Conservation (phyloP, 2,113 vertebrate genomes). For the Ammodramus savannarum region DNA sequence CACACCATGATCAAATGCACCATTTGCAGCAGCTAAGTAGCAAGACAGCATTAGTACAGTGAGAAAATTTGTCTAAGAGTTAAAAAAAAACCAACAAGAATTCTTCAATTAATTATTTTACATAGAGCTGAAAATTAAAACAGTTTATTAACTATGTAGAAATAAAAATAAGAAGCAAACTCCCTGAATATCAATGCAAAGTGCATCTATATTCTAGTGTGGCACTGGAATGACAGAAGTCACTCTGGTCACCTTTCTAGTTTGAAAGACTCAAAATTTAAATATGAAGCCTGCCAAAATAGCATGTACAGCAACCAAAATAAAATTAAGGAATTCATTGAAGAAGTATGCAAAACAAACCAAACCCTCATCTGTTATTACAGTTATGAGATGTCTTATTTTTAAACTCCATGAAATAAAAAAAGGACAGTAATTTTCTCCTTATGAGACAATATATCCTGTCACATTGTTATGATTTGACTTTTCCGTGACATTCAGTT, state of each 20-base stretch:
- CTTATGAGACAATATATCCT: neutral
- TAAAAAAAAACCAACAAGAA: neutral
- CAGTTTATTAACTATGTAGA: neutral
- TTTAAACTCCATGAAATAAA: neutral
- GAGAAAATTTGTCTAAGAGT: neutral
- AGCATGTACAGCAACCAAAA: neutral
- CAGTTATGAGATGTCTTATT: neutral
- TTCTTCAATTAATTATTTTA: neutral
- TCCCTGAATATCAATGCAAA: neutral
- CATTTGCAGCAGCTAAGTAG: neutral
- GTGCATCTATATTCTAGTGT: neutral
- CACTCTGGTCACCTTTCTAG: neutral
- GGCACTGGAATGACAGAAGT: neutral
- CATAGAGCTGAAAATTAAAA: neutral
- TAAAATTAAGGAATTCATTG: neutral
- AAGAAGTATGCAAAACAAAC: neutral
- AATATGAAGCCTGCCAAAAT: neutral
- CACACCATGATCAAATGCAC: neutral
- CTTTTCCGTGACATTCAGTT: neutral
- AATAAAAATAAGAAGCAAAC: neutral
- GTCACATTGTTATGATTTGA: conserved; percentile 5
- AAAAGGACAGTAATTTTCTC: neutral
- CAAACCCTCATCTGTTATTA: neutral
- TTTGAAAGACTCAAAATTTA: neutral
- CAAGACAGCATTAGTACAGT: neutral